A percentile compares a stretch with the other conserved stretches of the same genome.
phyloP scores from a whole-genome alignment of 2,797 vertebrate genomes.

The Myioborus melanocephalus region DNA sequence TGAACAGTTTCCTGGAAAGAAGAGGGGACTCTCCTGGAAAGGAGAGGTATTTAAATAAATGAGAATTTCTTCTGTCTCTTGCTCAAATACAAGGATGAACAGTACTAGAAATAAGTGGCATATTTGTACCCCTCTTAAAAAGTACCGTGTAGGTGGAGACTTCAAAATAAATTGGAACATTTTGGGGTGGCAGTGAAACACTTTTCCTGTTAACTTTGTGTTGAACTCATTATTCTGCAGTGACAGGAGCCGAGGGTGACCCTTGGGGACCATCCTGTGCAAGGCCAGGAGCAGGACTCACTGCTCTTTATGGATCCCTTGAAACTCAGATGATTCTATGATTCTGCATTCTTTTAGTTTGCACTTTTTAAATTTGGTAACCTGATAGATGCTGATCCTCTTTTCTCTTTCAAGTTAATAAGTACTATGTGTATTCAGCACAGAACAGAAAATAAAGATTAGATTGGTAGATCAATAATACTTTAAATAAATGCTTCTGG shows the following conservation, averaged over 20 bases:
- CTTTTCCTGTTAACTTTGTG: not conserved
- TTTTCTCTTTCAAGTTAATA: not conserved
- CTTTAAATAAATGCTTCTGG: not conserved
- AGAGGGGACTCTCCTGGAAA: not conserved
- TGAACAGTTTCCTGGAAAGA: not conserved
- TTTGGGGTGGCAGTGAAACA: not conserved
- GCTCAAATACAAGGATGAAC: not conserved
- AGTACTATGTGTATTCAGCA: not conserved
- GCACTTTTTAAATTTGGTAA: not conserved
- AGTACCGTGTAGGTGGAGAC: not conserved
- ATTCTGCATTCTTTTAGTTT: not conserved
- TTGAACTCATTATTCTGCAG: not conserved
- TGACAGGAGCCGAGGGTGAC: not conserved
- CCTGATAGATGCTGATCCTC: not conserved
- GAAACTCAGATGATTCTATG: not conserved
- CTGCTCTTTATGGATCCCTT: not conserved
- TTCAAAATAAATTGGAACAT: not conserved
- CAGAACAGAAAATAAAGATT: not conserved
- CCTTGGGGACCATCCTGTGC: not conserved
- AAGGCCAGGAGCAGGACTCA: not conserved
- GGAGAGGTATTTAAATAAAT: not conserved
- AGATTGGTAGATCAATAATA: not conserved
- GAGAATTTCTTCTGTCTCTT: not conserved
- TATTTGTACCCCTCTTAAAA: not conserved
- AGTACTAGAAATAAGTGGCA: not conserved